These are phyloP conservation scores for Pachydiplax longipennis DNA, from an alignment of 2,888 invertebrate genomes.

Conservation along the genomic window DNA sequence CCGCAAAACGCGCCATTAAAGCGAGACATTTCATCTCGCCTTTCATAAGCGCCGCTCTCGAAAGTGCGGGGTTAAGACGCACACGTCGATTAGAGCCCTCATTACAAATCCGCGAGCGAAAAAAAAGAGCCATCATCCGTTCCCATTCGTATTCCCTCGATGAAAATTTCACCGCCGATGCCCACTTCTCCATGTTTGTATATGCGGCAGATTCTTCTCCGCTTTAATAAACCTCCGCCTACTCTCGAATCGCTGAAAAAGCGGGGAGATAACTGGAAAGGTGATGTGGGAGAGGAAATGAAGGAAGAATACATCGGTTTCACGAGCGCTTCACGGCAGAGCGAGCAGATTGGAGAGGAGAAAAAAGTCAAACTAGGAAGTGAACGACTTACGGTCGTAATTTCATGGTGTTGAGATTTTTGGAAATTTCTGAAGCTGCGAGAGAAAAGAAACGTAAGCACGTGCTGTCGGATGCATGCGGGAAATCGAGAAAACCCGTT, in stretches of 20 bases:
- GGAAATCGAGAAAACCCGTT: too few relatives aligned
- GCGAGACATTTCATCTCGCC: not conserved
- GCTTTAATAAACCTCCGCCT: not conserved
- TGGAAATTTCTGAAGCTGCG: not conserved
- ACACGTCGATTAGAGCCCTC: not conserved
- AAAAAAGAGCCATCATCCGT: not conserved
- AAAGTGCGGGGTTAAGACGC: not conserved
- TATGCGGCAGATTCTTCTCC: not conserved
- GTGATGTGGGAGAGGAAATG: not conserved
- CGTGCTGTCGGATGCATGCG: not conserved
- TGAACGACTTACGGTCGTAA: not conserved
- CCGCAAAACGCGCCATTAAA: not conserved
- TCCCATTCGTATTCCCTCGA: not conserved
- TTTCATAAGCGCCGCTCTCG: not conserved
- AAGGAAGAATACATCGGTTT: not conserved
- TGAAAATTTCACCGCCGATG: not conserved
- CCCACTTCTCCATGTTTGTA: not conserved
- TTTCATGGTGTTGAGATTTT: not conserved
- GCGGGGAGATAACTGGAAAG: not conserved
- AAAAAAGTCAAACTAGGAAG: not conserved
- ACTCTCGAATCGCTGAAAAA: not conserved
- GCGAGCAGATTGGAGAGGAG: not conserved
- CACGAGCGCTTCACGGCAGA: not conserved
- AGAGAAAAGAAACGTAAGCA: not conserved
- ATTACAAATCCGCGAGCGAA: not conserved